Conservation (phyloP, 2,797 vertebrate genomes). For the Cygnus olor region DNA sequence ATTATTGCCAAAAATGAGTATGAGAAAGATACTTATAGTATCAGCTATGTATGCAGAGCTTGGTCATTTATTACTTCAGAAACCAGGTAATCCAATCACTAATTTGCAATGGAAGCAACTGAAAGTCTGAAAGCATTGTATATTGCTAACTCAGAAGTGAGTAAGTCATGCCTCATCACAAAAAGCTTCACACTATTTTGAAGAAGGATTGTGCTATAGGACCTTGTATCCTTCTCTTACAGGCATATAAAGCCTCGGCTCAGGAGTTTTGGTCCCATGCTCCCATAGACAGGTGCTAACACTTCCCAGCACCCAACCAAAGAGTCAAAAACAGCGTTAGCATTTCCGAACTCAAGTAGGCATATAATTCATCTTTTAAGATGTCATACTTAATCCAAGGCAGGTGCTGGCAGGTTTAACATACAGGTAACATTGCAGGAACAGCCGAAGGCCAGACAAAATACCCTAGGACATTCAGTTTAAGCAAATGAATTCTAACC, state of each 20-base stretch:
- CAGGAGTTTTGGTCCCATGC: background rate
- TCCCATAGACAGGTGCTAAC: background rate
- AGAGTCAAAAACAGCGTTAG: background rate
- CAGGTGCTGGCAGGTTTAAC: background rate
- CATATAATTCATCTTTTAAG: background rate
- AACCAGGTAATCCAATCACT: background rate
- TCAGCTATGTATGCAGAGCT: fast-evolving
- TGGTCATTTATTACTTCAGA: background rate
- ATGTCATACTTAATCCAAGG: background rate
- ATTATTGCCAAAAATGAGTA: background rate
- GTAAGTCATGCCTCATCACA: background rate
- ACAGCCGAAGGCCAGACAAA: background rate
- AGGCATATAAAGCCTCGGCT: background rate
- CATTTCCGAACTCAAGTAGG: background rate
- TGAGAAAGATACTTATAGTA: background rate
- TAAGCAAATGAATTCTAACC: background rate
- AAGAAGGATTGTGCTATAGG: background rate
- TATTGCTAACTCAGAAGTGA: background rate
- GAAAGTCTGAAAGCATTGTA: background rate
- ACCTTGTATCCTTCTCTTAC: fast-evolving
- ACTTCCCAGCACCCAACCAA: background rate
- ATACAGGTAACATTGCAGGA: background rate
- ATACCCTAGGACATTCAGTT: background rate
- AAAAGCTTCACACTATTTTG: background rate
- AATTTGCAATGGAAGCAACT: background rate